Base-by-base conservation (phyloP, 2,797 vertebrate genomes). In the Chaenodraco wilsoni region DNA sequence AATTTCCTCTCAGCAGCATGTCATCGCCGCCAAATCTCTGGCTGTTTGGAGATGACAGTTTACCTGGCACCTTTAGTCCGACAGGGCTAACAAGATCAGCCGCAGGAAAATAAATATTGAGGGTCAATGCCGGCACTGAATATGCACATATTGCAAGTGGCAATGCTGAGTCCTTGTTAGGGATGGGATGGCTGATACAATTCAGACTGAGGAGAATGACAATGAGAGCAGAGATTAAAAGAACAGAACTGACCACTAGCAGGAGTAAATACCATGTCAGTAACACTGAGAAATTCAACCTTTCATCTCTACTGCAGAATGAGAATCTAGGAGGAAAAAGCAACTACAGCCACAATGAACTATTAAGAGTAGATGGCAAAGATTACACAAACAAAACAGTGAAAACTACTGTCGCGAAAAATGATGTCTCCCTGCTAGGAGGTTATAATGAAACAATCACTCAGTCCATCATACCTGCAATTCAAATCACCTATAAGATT, bases 41-140 rank as follows among this genome's bases (percentile, higher is more conserved):
- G 37, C 63, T 60, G 27, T 69, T 86, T 23, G 49, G 72, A 80
- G 72, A 79, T 76, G 84, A 86, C 74, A 76, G 68, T 82, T 87
- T 83, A 83, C 61, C 85, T 88, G 74, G 55, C 64, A 76, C 75
- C 66, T 51, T 76, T 45, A 50, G 65, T 16, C 31, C 45, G 43
- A 68, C 60, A 21, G 59, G n/a, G 7, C 59, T 76, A 82, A 88
- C 76, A 13, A 76, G 68, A 85, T 83, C 72, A 69, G 51, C 23
- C 4, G 63, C 62, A 17, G 61, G 46, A 31, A 37, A 72, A 72
- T 48, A 71, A 23, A 70, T 44, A 45, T 14, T 17, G 23, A 65
- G 44, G 45, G 55, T 19, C 21, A 43, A 57, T 11, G 54, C 41
- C 1, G 17, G 33, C 1, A 11, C 40, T 67, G 70, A 51, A 56